A percentile compares a stretch with the other conserved stretches of the same genome.
These are phyloP conservation scores for Brachystomella parvula DNA, from an alignment of 1,140 invertebrate genomes.

Conservation along the genomic window DNA sequence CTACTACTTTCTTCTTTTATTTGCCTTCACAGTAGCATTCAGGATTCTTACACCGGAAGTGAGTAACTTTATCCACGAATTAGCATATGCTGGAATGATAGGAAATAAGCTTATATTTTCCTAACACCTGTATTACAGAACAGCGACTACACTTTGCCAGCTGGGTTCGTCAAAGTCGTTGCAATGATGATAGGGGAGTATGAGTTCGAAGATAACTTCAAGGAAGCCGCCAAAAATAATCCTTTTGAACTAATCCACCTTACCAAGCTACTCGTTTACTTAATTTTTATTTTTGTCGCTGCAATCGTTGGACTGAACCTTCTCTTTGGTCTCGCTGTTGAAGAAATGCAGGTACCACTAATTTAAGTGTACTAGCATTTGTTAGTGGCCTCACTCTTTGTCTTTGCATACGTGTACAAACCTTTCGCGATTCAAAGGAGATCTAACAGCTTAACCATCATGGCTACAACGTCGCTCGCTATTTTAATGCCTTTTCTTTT, in stretches of 20 bases:
- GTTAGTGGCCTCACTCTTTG: too few relatives aligned
- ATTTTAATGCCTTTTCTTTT: too few relatives aligned
- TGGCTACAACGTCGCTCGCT: too few relatives aligned
- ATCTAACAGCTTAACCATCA: too few relatives aligned
- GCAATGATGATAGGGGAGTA: constrained; percentile 5
- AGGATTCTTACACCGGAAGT: neutral
- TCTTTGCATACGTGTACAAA: too few relatives aligned
- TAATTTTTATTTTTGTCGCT: neutral
- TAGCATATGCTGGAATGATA: too few relatives aligned
- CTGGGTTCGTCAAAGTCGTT: neutral
- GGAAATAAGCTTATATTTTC: neutral
- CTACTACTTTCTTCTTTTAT: neutral
- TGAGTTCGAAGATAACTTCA: constrained; percentile 1
- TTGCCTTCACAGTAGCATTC: neutral
- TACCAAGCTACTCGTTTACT: neutral
- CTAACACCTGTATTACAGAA: neutral
- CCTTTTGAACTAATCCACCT: neutral
- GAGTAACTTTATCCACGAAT: too few relatives aligned
- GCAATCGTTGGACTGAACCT: neutral
- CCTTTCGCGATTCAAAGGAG: too few relatives aligned
- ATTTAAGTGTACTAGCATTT: too few relatives aligned
- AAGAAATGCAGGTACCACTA: constrained; percentile 3
- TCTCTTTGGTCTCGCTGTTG: neutral
- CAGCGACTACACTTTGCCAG: neutral
- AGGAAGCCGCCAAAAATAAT: neutral